These are phyloP conservation scores for Tipula confusa DNA, from an alignment of 2,888 invertebrate species.

Conservation along the genomic window DNA sequence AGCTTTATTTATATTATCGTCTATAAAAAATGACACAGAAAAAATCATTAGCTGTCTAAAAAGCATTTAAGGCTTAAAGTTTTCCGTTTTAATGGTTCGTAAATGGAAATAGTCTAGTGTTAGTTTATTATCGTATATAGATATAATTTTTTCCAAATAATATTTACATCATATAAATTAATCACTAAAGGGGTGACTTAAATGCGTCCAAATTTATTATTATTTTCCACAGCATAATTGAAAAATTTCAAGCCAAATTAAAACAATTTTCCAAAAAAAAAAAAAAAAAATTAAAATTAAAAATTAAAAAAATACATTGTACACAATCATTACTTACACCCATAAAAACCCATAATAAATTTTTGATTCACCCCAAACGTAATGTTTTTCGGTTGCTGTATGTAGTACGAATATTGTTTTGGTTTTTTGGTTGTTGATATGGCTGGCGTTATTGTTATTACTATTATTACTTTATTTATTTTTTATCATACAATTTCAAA, in stretches of 20 bases:
- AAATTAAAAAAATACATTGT: not conserved
- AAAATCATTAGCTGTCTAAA: not conserved
- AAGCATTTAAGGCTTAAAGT: not conserved
- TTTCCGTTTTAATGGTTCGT: no score
- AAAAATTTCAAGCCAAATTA: constrained; percentile 7
- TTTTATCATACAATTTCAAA: not conserved
- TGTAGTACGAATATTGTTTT: not conserved
- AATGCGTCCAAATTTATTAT: not conserved
- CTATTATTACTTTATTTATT: not conserved
- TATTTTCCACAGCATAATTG: not conserved
- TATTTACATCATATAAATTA: no score
- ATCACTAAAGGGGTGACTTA: not conserved
- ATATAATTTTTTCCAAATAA: no score
- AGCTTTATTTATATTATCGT: not conserved
- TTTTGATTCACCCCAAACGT: constrained; percentile 9
- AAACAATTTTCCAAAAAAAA: not conserved
- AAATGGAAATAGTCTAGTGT: not conserved
- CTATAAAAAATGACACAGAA: not conserved
- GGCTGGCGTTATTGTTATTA: not conserved
- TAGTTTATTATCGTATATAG: no score
- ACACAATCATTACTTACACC: not conserved
- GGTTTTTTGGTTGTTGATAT: no score
- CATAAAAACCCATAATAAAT: not conserved
- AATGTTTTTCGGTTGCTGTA: not conserved
- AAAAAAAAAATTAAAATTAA: no score